These are phyloP conservation scores for Sorex fumeus DNA, from an alignment of 2,113 vertebrate genomes.

Conservation along the genomic window DNA sequence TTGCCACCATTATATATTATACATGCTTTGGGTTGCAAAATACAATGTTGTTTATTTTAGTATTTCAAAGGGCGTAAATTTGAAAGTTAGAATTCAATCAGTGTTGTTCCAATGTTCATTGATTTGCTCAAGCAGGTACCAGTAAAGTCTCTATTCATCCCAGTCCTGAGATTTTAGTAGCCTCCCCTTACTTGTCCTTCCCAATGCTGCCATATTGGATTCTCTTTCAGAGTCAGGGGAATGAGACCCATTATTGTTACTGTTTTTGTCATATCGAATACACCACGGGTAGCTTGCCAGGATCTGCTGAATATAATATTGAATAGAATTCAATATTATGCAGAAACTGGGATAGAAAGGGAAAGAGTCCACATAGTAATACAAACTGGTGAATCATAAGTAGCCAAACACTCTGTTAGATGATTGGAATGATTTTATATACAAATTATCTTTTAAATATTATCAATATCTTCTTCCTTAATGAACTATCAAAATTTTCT, in stretches of 20 bases:
- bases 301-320: no score
- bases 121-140: no score
- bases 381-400: neutral
- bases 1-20: neutral
- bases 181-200: no score
- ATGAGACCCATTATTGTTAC: no score
- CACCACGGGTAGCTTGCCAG: no score
- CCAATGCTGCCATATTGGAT: no score
- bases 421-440: neutral
- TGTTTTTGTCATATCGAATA: no score
- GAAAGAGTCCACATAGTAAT: no score
- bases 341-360: neutral
- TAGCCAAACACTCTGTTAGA: neutral
- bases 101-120: no score
- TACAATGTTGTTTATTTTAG: neutral
- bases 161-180: no score
- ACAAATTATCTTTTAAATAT: neutral
- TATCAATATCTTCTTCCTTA: neutral
- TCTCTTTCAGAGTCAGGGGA: no score
- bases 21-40: neutral
- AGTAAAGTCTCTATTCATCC: no score
- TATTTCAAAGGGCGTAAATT: neutral
- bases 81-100: neutral
- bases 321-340: neutral
- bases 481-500: conserved; percentile 44